Evolutionary conservation across 2,888 invertebrate genomes (phyloP).

Genomic region (Mimumesa dahlbomi): DNA sequence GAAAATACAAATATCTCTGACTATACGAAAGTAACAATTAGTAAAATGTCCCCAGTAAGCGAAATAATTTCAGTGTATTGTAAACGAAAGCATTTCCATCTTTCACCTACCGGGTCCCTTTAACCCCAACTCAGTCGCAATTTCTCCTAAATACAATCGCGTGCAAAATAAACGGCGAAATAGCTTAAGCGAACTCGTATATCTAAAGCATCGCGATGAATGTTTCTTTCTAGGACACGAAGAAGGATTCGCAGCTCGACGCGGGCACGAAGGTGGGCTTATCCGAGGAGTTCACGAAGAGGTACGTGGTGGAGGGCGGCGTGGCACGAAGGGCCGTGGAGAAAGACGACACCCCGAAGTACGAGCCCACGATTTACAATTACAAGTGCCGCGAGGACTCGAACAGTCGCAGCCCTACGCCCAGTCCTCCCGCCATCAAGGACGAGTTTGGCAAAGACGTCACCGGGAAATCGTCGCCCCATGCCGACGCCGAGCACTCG

Average conservation of each 20-base stretch:
- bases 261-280: slow-evolving; percentile 67
- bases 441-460: slow-evolving; percentile 71
- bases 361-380: slow-evolving; percentile 76
- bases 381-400: slow-evolving; percentile 75
- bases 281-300: slow-evolving; percentile 74
- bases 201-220: background rate
- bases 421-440: slow-evolving; percentile 64
- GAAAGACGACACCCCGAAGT: slow-evolving; percentile 74
- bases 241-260: slow-evolving; percentile 71
- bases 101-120: no score
- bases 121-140: no score
- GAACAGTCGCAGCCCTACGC: slow-evolving; percentile 73
- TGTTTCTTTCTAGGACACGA: slow-evolving; percentile 67
- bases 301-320: slow-evolving; percentile 76
- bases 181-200: no score
- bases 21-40: no score
- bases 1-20: no score
- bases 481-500: slow-evolving; percentile 79
- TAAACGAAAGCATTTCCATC: no score
- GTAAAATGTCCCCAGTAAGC: no score
- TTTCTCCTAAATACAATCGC: no score
- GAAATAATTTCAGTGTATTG: no score
- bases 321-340: slow-evolving; percentile 72
- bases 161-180: no score
- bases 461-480: slow-evolving; percentile 58